Percentiles rank a stretch among this genome's conserved stretches.
These are phyloP conservation scores for Carassius auratus DNA, from an alignment of 2,113 vertebrate genomes.

Conservation along the genomic window DNA sequence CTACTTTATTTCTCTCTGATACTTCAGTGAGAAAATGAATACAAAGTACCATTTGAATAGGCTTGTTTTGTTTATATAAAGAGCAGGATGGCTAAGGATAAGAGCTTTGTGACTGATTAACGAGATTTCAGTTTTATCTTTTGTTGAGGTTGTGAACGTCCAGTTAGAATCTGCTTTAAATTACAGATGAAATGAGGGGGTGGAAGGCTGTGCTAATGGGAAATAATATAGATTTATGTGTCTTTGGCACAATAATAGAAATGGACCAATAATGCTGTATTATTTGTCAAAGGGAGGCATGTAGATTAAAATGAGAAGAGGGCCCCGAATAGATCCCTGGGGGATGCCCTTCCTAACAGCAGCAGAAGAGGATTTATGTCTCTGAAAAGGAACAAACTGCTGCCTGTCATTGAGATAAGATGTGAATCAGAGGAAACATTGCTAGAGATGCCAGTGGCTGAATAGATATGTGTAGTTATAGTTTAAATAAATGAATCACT, in stretches of 20 bases:
- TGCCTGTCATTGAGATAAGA: slow-evolving; percentile 22
- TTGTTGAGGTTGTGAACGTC: not conserved
- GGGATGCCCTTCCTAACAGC: not conserved
- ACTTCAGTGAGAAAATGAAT: not conserved
- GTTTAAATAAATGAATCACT: slow-evolving; percentile 29
- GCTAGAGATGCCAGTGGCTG: slow-evolving; percentile 4
- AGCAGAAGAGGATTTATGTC: slow-evolving; percentile 13
- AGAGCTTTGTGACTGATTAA: slow-evolving; percentile 8
- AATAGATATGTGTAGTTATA: not conserved
- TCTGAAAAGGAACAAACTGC: slow-evolving; percentile 23
- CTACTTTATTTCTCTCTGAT: not conserved
- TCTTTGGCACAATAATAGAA: not conserved
- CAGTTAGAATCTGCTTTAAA: not conserved
- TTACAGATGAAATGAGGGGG: not conserved
- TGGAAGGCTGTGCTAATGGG: not conserved
- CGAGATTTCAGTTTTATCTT: not conserved
- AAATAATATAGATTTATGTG: not conserved
- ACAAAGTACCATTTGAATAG: not conserved
- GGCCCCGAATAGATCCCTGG: not conserved
- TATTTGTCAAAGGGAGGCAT: slow-evolving; percentile 4
- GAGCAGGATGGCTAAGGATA: not conserved
- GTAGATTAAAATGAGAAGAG: slow-evolving; percentile 7
- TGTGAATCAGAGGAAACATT: slow-evolving; percentile 9
- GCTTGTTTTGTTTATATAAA: not conserved
- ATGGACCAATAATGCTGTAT: not conserved